These are phyloP conservation scores for Hermatobates lingyangjiaoensis DNA, from an alignment of 1,140 invertebrate genomes.

Conservation along the genomic window DNA sequence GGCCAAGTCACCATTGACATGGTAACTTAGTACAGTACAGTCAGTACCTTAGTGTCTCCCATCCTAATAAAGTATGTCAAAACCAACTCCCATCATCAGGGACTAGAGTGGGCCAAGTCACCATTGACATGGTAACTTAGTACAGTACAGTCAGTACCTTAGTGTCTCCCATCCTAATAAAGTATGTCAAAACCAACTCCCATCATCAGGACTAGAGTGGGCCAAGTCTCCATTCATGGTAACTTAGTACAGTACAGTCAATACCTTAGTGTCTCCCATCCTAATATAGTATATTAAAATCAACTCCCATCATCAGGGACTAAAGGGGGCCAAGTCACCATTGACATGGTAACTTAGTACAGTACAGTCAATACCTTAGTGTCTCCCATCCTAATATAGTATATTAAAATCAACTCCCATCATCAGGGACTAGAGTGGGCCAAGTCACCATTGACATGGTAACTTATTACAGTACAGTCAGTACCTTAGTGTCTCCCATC, in stretches of 20 bases:
- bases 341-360: neutral
- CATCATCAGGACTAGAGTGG: slow-evolving; percentile 48
- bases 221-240: slow-evolving; percentile 91
- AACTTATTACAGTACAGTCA: slow-evolving; percentile 14
- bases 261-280: neutral
- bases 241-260: slow-evolving; percentile 13
- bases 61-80: neutral
- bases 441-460: slow-evolving; percentile 95
- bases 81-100: neutral
- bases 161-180: neutral
- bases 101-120: neutral
- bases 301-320: neutral
- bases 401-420: neutral
- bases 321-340: neutral
- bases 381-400: neutral
- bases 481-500: neutral
- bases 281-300: neutral
- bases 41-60: neutral
- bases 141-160: neutral
- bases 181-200: neutral
- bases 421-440: slow-evolving; percentile 54
- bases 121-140: neutral
- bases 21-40: slow-evolving; percentile 31
- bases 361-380: neutral
- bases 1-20: slow-evolving; percentile 93